Conservation (phyloP, 2,888 invertebrate species). For the Lathronympha strigana region DNA sequence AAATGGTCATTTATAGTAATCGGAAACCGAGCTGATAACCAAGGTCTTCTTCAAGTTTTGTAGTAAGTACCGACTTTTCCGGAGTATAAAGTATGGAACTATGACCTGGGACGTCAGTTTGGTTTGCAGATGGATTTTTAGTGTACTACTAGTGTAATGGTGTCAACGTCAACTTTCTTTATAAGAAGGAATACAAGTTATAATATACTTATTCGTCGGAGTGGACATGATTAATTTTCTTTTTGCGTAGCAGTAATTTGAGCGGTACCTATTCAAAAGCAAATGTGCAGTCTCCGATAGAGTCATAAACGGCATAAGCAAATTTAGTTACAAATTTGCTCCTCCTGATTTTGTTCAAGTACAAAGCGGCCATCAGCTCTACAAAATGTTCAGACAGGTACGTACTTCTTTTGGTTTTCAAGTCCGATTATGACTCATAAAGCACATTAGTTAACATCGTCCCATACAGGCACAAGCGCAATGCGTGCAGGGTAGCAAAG, state of each 20-base stretch:
- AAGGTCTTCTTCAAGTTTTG: too few species aligned
- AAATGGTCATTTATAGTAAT: neutral
- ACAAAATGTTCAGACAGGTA: neutral
- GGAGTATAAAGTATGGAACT: too few species aligned
- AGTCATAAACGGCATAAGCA: neutral
- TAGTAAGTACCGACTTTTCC: too few species aligned
- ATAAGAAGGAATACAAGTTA: too few species aligned
- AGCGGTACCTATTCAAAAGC: neutral
- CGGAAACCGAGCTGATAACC: too few species aligned
- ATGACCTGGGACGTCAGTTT: too few species aligned
- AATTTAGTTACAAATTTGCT: neutral
- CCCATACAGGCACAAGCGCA: conserved; percentile 15
- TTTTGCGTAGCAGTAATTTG: neutral
- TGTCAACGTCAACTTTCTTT: neutral
- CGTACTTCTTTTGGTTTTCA: neutral
- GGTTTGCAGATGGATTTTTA: too few species aligned
- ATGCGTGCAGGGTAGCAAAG: conserved; percentile 35
- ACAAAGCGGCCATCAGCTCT: neutral
- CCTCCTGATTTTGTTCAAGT: neutral
- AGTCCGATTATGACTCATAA: conserved; percentile 6
- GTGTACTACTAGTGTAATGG: conserved; percentile 1
- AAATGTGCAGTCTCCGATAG: conserved; percentile 24
- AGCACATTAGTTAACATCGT: neutral
- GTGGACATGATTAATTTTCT: neutral
- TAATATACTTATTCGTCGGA: too few species aligned